Evolutionary conservation across 2,888 invertebrate species (phyloP), one percentile per base, ranked within the genome.

Genomic region (Lithophane leautieri): DNA sequence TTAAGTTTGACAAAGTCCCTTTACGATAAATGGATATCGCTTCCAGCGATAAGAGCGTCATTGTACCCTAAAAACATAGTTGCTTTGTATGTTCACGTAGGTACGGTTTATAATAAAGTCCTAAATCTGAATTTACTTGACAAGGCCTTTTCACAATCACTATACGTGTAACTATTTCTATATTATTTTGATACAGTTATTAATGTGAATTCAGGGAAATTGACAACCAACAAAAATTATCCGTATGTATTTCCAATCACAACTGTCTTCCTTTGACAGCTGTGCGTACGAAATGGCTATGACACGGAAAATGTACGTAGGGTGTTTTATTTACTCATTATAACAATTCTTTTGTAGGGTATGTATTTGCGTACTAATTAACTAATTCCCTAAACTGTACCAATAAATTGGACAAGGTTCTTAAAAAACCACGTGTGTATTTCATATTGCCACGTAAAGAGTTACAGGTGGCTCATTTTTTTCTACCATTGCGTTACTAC

Each of bases 51-150:
- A 61, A 44, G 42, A 52, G 4, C n/a, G 2, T 34, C 12, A 9
- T 47, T 47, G 40, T 50, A 56, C 16, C 34, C 28, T 50, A 19
- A 50, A 67, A 66, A 70, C 50, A 50, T 66, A 66, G 44, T 58
- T 60, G 78, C 52, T 78, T 70, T 70, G 61, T 66, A 47, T 34
- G 8, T 34, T 60, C 14, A 42, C 8, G 50, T n/a, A n/a, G n/a
- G n/a, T 16, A 52, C 44, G 14, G 22, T 40, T 54, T 28, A 70
- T 52, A 56, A 50, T 56, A 40, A 47, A 58, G 7, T 14, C 28
- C 56, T n/a, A 67, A 54, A 54, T 70, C 16, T n/a, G n/a, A 72
- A 54, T 68, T 68, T 44, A 56, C 8, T 16, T 44, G 34, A 54
- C 28, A 52, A 58, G 34, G 16, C 34, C 22, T 19, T 34, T 42